Conservation (phyloP, 2,888 invertebrate species). For the Drosophila formosana region DNA sequence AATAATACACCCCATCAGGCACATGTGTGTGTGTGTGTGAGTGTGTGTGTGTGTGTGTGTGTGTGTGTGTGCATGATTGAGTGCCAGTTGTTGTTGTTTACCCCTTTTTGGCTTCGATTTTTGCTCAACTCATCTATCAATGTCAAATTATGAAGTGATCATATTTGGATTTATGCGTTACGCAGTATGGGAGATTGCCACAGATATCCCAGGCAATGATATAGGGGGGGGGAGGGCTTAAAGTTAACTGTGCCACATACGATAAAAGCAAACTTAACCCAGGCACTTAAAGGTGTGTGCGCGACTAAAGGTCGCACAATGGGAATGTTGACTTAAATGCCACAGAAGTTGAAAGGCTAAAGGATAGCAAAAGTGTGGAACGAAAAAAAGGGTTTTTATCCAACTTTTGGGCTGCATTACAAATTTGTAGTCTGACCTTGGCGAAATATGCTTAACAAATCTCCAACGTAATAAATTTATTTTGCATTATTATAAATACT, state of each 20-base stretch:
- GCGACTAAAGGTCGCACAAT: slow-evolving; percentile 31
- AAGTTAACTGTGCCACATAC: slow-evolving; percentile 45
- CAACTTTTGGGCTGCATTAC: no score
- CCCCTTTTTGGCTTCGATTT: slow-evolving; percentile 68
- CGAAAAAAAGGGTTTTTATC: not conserved
- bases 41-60: slow-evolving; percentile 33
- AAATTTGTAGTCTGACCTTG: no score
- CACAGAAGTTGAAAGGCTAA: no score
- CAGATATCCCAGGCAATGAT: not conserved
- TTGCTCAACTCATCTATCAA: slow-evolving; percentile 84
- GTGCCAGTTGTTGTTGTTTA: slow-evolving; percentile 58
- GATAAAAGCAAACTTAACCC: slow-evolving; percentile 25
- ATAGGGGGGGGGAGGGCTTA: slow-evolving; percentile 14
- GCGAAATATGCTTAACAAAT: no score
- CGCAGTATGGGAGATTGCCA: slow-evolving; percentile 21
- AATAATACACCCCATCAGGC: slow-evolving; percentile 36
- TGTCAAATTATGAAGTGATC: slow-evolving; percentile 85
- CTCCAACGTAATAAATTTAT: no score
- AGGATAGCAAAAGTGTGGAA: no score
- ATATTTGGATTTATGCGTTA: slow-evolving; percentile 84
- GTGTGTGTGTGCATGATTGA: slow-evolving; percentile 69
- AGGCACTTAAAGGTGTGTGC: slow-evolving; percentile 40
- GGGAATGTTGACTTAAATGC: slow-evolving; percentile 11
- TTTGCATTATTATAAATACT: no score
- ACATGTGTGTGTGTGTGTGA: slow-evolving; percentile 6